These are phyloP conservation scores for Amblyteles armatorius DNA, from an alignment of 2,888 invertebrate species.

Conservation along the genomic window DNA sequence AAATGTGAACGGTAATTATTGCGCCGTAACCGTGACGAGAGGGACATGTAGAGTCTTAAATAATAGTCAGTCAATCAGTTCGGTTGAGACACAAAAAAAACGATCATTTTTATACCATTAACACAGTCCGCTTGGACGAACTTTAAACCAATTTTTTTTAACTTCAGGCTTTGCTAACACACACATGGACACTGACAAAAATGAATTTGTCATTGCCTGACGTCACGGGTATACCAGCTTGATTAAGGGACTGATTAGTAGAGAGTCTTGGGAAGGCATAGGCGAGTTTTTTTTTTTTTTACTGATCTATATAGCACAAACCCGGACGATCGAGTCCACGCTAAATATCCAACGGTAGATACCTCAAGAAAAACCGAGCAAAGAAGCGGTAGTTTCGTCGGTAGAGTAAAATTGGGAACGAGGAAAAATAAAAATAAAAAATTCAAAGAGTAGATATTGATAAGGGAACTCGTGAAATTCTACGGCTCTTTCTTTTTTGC, in stretches of 20 bases:
- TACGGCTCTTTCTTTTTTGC: constrained; percentile 68
- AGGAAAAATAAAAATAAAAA: constrained; percentile 4
- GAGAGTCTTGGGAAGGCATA: neutral
- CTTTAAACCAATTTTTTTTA: constrained; percentile 14
- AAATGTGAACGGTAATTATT: constrained; percentile 24
- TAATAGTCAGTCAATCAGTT: constrained; percentile 82
- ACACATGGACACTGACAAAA: neutral
- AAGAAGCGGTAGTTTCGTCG: constrained; percentile 1
- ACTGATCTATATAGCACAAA: neutral
- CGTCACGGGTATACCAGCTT: constrained; percentile 32
- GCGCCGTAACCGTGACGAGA: constrained; percentile 13
- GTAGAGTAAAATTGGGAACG: constrained; percentile 23
- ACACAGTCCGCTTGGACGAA: neutral
- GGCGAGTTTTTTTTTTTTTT: constrained; percentile 18
- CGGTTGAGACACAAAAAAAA: constrained; percentile 39
- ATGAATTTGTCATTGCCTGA: constrained; percentile 44
- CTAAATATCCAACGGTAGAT: constrained; percentile 13
- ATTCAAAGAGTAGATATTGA: neutral
- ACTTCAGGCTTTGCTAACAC: constrained; percentile 35
- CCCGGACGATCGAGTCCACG: constrained; percentile 9
- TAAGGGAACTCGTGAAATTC: constrained; percentile 19
- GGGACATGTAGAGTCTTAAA: constrained; percentile 80
- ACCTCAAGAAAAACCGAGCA: constrained; percentile 3
- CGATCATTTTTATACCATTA: neutral
- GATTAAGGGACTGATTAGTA: constrained; percentile 14